Evolutionary conservation across 2,797 vertebrate species (phyloP), one percentile per base, ranked within the genome.

Genomic region (Sebastes baramenuke): DNA sequence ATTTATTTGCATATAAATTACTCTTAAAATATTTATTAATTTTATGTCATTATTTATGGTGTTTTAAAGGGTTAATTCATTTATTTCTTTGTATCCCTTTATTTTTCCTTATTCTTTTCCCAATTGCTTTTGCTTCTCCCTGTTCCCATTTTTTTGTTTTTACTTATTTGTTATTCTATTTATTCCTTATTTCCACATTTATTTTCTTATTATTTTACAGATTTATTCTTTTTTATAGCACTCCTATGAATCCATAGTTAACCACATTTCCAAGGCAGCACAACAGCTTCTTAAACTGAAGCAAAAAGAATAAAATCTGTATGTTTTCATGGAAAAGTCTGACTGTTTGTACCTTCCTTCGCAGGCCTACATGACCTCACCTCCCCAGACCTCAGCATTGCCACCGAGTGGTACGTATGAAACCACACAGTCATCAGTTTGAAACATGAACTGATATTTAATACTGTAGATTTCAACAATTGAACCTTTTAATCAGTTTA

Each of bases 321-420:
- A 7, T 62, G 8, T 65, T 66, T 27, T 0, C 4, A 0, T 58
- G 54, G 1, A 22, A 22, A 1, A 30, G 2, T 72, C 16, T 66
- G 0, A 2, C 52, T n/a, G 25, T 62, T 77, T 67, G 7, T 42
- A 1, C 14, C 3, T 55, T 54, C 1, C 8, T 62, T 55, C 67
- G 3, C 87, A 99, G 98, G 98, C 25, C 95, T 99, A 65, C 98
- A 99, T 0, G 98, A 99, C 80, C 93, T 99, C 71, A 96, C 97
- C 49, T 98, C 98, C 75, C 98, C 98, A 4, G 98, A 99, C 71
- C 92, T 99, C 78, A 95, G 88, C 42, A 93, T 99, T 85, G 97
- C 98, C 2, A 89, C 96, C 0, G 98, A 98, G 77, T 99, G 98
- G 98, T 99, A 93, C 83, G 96, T 86, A 16, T 29, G 5, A 25